Base-by-base conservation (phyloP, 2,888 invertebrate genomes). In the Lagria hirta region DNA sequence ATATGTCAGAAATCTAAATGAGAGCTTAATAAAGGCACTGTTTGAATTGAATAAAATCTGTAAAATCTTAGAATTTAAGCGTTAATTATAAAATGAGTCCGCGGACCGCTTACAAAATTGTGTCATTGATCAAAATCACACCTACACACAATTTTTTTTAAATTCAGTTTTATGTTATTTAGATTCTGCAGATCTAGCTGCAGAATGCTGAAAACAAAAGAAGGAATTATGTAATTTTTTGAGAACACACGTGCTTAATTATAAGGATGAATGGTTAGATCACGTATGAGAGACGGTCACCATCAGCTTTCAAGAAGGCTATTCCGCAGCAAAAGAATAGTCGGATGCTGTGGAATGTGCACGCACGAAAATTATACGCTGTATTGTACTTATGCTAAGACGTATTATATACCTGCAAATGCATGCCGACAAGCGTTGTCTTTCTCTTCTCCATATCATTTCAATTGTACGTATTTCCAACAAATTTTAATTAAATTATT, bases 351-450 rank as follows among this genome's bases (percentile, higher is more conserved):
- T 47, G 61, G 61, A 64, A 65, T 64, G 65, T 64, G 64, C 65
- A 64, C 64, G 64, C 64, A 64, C 60, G 58, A 63, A n/a, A 62
- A 65, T 66, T 62, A 64, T 57, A 58, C 53, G 56, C 55, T 54
- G 52, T 20, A 53, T 58, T 56, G 55, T 55, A 54, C 52, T 52
- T 59, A 58, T 56, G 58, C n/a, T n/a, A n/a, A n/a, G n/a, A n/a
- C n/a, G n/a, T 37, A 44, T 44, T 38, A 21, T 41, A 33, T n/a
- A 22, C 11, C 15, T 15, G 21, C 32, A 26, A 24, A 40, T 41
- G 41, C 30, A 20, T 27, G 28, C 38, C 36, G 26, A 27, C 36
- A 22, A 40, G 18, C 32, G 32, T 40, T 23, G 32, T 30, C 29
- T 12, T 16, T 29, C 36, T 10, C 24, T 27, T 35, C 35, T 26